phyloP scores from a whole-genome alignment of 2,888 invertebrate genomes.

The Lasioglossum marginatum region DNA sequence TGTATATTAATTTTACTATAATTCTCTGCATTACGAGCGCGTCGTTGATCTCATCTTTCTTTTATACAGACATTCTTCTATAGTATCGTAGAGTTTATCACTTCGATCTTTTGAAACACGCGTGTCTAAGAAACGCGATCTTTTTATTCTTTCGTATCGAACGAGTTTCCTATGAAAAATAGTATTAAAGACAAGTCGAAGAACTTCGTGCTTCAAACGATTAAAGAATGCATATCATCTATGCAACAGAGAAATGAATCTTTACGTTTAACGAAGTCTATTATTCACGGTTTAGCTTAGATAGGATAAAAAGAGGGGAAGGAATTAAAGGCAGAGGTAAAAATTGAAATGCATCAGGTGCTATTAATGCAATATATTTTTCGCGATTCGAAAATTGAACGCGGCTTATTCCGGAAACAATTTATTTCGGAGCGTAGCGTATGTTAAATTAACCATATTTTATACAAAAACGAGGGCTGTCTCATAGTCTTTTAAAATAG shows the following conservation, averaged over 20 bases:
- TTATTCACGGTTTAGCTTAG: constrained; percentile 34
- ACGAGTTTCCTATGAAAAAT: not conserved
- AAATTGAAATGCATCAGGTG: constrained; percentile 47
- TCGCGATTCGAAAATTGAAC: constrained; percentile 46
- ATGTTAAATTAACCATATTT: constrained; percentile 45
- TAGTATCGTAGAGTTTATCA: constrained; percentile 17
- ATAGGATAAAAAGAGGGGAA: constrained; percentile 20
- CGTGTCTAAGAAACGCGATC: not conserved
- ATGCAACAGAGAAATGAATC: constrained; percentile 25
- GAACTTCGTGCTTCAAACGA: constrained; percentile 46
- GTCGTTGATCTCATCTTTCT: constrained; percentile 41
- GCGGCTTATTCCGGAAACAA: constrained; percentile 14
- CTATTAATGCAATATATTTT: constrained; percentile 61
- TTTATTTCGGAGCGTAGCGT: constrained; percentile 41
- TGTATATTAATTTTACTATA: not conserved
- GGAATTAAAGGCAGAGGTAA: constrained; percentile 19
- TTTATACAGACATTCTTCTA: constrained; percentile 11
- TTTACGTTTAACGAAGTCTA: constrained; percentile 33
- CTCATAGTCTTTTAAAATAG: constrained; percentile 44
- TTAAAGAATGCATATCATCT: constrained; percentile 50
- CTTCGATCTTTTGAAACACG: constrained; percentile 56
- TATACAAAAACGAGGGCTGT: constrained; percentile 40
- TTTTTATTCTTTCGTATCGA: constrained; percentile 16
- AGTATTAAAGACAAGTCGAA: not conserved
- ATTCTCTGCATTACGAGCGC: constrained; percentile 23